phyloP scores from a whole-genome alignment of 2,797 vertebrate species.

The Capromys pilorides region DNA sequence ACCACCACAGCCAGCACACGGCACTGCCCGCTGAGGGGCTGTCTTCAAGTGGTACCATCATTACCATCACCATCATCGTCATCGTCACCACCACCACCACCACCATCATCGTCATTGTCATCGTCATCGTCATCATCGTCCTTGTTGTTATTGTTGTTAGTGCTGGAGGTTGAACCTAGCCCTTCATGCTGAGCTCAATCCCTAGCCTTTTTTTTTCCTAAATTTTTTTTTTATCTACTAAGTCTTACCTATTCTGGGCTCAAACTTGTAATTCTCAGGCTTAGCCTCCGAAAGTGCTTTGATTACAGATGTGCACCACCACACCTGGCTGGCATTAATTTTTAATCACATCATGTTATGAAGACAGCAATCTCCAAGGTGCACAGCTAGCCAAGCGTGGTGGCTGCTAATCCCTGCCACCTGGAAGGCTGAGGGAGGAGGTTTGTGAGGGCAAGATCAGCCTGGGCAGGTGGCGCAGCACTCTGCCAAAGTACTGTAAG shows the following conservation, averaged over 20 bases:
- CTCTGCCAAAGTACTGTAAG: not conserved
- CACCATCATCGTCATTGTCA: not conserved
- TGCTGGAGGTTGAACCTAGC: not conserved
- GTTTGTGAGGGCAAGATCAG: not conserved
- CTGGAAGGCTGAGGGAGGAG: not conserved
- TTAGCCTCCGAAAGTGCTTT: not conserved
- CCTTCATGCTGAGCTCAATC: not conserved
- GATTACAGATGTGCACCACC: not conserved
- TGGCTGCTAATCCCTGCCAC: not conserved
- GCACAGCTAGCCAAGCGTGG: not conserved
- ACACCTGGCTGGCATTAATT: not conserved
- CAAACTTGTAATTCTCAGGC: not conserved
- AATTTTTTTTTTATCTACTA: not conserved
- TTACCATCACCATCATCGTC: not conserved
- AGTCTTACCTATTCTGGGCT: not conserved
- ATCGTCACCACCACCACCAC: not conserved
- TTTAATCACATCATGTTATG: not conserved
- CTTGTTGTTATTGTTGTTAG: not conserved
- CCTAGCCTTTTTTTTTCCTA: too few relatives aligned
- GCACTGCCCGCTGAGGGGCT: not conserved
- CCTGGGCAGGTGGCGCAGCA: not conserved
- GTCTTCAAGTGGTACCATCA: not conserved
- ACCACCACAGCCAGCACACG: not conserved
- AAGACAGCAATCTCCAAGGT: conserved; percentile 11
- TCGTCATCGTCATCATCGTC: not conserved